Evolutionary conservation across 92 coral and sea anemone species (phyloP).

Genomic region (Epizoanthus stellaris): DNA sequence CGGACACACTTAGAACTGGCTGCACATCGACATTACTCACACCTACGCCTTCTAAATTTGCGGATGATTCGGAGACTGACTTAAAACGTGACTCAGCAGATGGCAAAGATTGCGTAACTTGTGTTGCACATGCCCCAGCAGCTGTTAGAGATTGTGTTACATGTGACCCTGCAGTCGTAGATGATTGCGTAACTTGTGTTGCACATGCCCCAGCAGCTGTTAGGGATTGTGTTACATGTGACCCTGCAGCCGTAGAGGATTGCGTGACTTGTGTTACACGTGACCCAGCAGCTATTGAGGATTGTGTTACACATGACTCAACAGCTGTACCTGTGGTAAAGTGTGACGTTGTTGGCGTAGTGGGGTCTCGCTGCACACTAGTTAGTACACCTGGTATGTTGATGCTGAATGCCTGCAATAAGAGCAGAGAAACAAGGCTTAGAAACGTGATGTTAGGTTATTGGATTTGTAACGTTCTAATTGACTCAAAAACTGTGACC

Average conservation of each 20-base stretch:
- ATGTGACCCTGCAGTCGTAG: neutral
- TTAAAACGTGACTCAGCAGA: neutral
- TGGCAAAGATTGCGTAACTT: neutral
- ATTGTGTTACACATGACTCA: neutral
- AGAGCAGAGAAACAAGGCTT: conserved; percentile 1
- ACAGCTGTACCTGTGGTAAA: neutral
- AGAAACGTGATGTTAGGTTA: neutral
- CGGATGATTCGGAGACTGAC: neutral
- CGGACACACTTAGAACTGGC: too few relatives aligned
- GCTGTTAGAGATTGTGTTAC: neutral
- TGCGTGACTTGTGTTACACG: neutral
- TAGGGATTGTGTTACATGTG: neutral
- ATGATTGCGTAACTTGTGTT: neutral
- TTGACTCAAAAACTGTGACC: too few relatives aligned
- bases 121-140: neutral
- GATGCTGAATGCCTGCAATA: conserved; percentile 74
- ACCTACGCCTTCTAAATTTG: neutral
- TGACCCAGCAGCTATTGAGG: neutral
- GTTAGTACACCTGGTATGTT: conserved; percentile 72
- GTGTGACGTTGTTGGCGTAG: conserved; percentile 25
- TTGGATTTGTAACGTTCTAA: too few relatives aligned
- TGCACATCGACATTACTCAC: neutral
- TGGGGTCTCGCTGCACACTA: conserved; percentile 43
- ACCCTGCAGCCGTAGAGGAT: neutral
- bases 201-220: neutral